Base-by-base conservation (phyloP, 2,888 invertebrate species). In the Pseudococcus jackbeardsleyi region DNA sequence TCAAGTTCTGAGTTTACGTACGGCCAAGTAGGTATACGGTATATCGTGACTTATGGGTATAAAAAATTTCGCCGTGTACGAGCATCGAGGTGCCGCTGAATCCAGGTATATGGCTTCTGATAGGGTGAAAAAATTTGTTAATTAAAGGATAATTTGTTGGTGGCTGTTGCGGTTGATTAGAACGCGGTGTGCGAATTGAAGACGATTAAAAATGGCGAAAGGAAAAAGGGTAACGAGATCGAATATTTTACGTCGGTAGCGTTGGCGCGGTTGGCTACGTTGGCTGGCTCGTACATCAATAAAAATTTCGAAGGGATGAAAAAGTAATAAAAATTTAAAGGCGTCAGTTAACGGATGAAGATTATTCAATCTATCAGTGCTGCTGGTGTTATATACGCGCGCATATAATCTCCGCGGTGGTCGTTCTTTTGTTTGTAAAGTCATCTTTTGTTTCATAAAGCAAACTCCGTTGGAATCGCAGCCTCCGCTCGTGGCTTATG, bases 391-490 rank as follows among this genome's bases (percentile, higher is more conserved):
- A 42, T 46, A 46, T 46, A 42, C 46, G 72, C 46, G 48, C 86
- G 86, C 68, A 77, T 54, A 77, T 88, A 88, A 88, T 88, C 88
- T 88, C 88, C 88, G 88, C 88, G 50, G 88, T 88, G 88, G 88
- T 88, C 88, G 88, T 88, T 79, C 88, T 88, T 88, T 88, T 88
- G 88, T 88, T 88, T 79, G 59, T 88, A 82, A 88, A 88, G 79
- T 88, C 88, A 79, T 88, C 88, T 88, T 88, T 88, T 88, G 88
- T 88, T 88, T 88, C 88, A 79, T 88, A 88, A 88, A 88, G 88
- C 88, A 88, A 88, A 87, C 77, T 54, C 87, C 50, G 77, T 79
- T 48, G 79, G 82, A 87, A 79, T 88, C 33, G 88, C 82, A 59
- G 54, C 82, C 82, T 48, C 88, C 88, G 79, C 33, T 77, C 88